phyloP scores from a whole-genome alignment of 2,888 invertebrate species.

The Rhagophthalmus giganteus region DNA sequence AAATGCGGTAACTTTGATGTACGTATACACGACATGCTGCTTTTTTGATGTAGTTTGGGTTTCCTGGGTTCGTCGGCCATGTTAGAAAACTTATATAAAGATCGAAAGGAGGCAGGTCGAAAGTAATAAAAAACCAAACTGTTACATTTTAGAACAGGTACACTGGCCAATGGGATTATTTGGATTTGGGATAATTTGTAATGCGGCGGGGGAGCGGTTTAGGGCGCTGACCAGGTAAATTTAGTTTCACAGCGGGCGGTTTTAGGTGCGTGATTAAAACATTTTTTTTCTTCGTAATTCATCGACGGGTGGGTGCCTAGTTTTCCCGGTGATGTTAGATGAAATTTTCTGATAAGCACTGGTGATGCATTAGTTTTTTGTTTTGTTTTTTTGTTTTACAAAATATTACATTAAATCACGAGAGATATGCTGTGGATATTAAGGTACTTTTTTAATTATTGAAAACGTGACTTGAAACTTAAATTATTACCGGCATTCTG shows the following conservation, averaged over 20 bases:
- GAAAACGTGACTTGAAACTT: not conserved
- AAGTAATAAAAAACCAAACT: conserved; percentile 37
- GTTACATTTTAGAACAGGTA: conserved; percentile 43
- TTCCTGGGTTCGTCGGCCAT: conserved; percentile 20
- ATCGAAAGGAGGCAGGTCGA: conserved; percentile 37
- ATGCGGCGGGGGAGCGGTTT: conserved; percentile 44
- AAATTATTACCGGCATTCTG: not conserved
- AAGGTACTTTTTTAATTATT: not conserved
- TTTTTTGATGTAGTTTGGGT: too few relatives aligned
- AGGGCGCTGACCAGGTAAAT: conserved; percentile 37
- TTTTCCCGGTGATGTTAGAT: conserved; percentile 21
- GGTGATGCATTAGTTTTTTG: conserved; percentile 20
- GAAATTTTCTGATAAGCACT: conserved; percentile 21
- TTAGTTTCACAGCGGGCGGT: conserved; percentile 42
- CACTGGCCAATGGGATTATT: conserved; percentile 48
- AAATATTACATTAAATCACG: conserved; percentile 14
- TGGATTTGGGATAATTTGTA: conserved; percentile 41
- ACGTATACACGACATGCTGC: too few relatives aligned
- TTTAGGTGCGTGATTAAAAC: conserved; percentile 33
- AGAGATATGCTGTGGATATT: conserved; percentile 5
- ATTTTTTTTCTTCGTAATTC: conserved; percentile 31
- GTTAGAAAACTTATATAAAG: conserved; percentile 17
- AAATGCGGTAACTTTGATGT: too few relatives aligned
- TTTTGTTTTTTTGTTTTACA: too few relatives aligned
- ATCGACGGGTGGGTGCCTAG: conserved; percentile 12